Percentiles rank a stretch among this genome's conserved stretches.
Evolutionary conservation across 1,140 invertebrate species (phyloP).

Genomic region (Drosophila lowei): DNA sequence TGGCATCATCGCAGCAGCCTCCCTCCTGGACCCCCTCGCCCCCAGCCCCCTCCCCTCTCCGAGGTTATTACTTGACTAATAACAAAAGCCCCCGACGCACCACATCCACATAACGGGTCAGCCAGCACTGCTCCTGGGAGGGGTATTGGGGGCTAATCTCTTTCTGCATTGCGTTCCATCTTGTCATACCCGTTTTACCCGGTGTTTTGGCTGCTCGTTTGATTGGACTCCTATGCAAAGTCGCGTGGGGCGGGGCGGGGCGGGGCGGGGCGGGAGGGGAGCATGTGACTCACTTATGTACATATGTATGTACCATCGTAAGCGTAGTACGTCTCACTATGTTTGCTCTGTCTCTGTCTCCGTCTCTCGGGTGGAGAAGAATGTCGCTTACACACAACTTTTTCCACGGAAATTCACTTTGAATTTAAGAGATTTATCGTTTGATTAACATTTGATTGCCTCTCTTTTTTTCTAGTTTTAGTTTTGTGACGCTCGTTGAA

Average conservation of each 20-base stretch:
- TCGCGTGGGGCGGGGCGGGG: neutral
- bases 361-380: neutral
- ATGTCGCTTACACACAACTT: conserved; percentile 31
- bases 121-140: neutral
- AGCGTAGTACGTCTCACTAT: too few species aligned
- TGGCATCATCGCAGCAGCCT: conserved; percentile 38
- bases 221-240: conserved; percentile 34
- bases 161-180: neutral
- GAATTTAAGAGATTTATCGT: conserved; percentile 26
- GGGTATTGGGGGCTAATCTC: conserved; percentile 2
- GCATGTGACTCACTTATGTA: conserved; percentile 21
- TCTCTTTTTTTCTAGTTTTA: conserved; percentile 14
- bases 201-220: conserved; percentile 3
- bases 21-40: too few species aligned
- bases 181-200: conserved; percentile 15
- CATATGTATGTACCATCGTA: neutral
- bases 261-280: too few species aligned
- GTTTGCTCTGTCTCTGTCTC: conserved; percentile 18
- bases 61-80: conserved; percentile 35
- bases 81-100: conserved; percentile 15
- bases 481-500: conserved; percentile 9
- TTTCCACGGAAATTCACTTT: too few species aligned
- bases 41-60: conserved; percentile 21
- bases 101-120: conserved; percentile 26
- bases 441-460: conserved; percentile 12